phyloP scores from a whole-genome alignment of 1,140 invertebrate genomes.

The Drosophila novamexicana region DNA sequence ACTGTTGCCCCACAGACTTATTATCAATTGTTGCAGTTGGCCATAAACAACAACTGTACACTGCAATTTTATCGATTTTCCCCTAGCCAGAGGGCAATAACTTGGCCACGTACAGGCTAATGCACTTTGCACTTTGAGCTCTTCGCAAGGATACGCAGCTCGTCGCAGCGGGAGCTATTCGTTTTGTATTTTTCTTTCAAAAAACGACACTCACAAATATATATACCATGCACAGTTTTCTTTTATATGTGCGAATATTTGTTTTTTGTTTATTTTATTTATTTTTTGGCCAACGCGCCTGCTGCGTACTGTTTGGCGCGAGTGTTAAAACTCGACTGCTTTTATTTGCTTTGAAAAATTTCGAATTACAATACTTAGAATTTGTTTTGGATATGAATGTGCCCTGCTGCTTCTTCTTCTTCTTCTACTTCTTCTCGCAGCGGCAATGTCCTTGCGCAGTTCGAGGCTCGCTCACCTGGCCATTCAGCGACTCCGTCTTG shows the following conservation, averaged over 20 bases:
- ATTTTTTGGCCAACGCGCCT: slow-evolving; percentile 30
- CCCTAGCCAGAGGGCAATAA: slow-evolving; percentile 75
- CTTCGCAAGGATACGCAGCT: slow-evolving; percentile 26
- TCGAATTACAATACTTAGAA: slow-evolving; percentile 83
- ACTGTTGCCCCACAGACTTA: slow-evolving; percentile 22
- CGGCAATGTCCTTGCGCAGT: slow-evolving; percentile 80
- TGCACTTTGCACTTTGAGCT: slow-evolving; percentile 80
- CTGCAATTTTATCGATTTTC: slow-evolving; percentile 79
- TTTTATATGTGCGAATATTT: not conserved
- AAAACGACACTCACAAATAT: slow-evolving; percentile 3
- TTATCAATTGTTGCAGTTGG: slow-evolving; percentile 76
- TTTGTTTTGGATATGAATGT: slow-evolving; percentile 62
- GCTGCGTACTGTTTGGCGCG: slow-evolving; percentile 71
- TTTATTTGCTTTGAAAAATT: slow-evolving; percentile 82
- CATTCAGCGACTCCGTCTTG: slow-evolving; percentile 25
- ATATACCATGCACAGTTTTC: slow-evolving; percentile 2
- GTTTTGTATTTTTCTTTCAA: not conserved
- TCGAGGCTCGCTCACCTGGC: slow-evolving; percentile 51
- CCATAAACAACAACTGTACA: slow-evolving; percentile 31
- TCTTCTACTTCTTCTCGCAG: slow-evolving; percentile 8
- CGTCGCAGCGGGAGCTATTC: not conserved
- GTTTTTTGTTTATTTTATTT: slow-evolving; percentile 16
- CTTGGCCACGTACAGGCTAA: slow-evolving; percentile 76
- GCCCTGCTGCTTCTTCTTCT: not conserved
- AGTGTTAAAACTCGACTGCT: slow-evolving; percentile 81